Conservation (phyloP, 1,140 invertebrate genomes). For the Listronotus bonariensis region DNA sequence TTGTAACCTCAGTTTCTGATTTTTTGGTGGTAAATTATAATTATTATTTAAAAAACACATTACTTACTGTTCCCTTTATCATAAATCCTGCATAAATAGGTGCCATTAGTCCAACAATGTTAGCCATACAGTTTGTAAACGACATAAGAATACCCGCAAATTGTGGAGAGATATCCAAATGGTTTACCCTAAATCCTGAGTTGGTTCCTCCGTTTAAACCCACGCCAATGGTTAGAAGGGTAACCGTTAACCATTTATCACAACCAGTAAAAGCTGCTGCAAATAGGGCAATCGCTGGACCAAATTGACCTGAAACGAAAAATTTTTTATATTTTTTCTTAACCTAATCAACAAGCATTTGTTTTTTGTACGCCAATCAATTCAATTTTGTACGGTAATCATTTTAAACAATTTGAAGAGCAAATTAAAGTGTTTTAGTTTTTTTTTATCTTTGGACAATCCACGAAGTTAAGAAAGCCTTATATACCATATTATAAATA, state of each 20-base stretch:
- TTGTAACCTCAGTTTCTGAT: no score
- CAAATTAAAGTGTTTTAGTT: no score
- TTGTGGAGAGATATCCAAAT: constrained; percentile 88
- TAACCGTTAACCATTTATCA: constrained; percentile 72
- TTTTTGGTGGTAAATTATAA: no score
- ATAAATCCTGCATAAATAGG: constrained; percentile 81
- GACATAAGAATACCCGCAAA: constrained; percentile 91
- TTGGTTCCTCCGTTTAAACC: constrained; percentile 83
- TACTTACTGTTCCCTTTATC: constrained; percentile 71
- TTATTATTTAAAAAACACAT: no score
- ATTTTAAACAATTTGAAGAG: no score
- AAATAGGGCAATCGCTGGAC: constrained; percentile 75
- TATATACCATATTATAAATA: no score
- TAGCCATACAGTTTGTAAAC: constrained; percentile 90
- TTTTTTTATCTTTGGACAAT: no score
- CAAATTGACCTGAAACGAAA: constrained; percentile 68
- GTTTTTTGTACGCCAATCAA: no score
- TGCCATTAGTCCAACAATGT: constrained; percentile 84
- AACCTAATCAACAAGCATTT: no score
- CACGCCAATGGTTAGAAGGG: constrained; percentile 76
- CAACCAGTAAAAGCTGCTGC: constrained; percentile 82
- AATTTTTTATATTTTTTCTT: no score
- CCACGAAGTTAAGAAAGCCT: no score
- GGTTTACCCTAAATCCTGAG: constrained; percentile 87
- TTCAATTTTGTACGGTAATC: no score